phyloP scores from a whole-genome alignment of 1,140 invertebrate genomes.

The Heterodera schachtii region DNA sequence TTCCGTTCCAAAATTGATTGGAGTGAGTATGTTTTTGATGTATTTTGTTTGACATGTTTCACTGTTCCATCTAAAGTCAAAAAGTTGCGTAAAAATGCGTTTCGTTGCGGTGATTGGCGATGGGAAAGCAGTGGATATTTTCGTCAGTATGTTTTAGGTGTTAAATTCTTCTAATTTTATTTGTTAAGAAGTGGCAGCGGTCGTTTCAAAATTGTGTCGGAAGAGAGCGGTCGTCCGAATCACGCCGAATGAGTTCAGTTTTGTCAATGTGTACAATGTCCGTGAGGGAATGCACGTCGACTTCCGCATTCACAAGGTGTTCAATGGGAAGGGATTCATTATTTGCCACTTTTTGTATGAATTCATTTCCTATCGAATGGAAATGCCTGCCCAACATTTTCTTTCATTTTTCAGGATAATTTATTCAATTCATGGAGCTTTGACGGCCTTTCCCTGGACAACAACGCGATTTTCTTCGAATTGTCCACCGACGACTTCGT shows the following conservation, averaged over 20 bases:
- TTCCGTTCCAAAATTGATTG: too few relatives aligned
- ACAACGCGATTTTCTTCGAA: constrained; percentile 40
- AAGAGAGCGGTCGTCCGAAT: constrained; percentile 27
- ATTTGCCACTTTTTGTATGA: neutral
- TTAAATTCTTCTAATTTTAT: neutral
- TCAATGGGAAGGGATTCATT: constrained; percentile 3
- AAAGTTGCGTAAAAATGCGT: constrained; percentile 24
- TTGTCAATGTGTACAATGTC: constrained; percentile 32
- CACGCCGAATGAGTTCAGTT: constrained; percentile 34
- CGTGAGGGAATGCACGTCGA: constrained; percentile 33
- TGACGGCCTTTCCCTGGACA: constrained; percentile 29
- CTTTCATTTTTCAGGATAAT: constrained; percentile 16
- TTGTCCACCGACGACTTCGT: constrained; percentile 32
- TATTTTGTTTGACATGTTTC: too few relatives aligned
- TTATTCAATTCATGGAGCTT: constrained; percentile 29
- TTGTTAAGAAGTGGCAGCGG: constrained; percentile 23
- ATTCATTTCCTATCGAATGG: too few relatives aligned
- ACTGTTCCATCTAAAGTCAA: neutral
- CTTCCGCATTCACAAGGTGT: constrained; percentile 35
- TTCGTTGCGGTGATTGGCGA: constrained; percentile 29
- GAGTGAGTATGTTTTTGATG: too few relatives aligned
- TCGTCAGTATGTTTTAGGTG: constrained; percentile 15
- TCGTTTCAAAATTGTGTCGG: constrained; percentile 31
- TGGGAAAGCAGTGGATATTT: constrained; percentile 30
- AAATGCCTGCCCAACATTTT: too few relatives aligned